Evolutionary conservation across 2,797 vertebrate species (phyloP).

Genomic region (Chelonia mydas): DNA sequence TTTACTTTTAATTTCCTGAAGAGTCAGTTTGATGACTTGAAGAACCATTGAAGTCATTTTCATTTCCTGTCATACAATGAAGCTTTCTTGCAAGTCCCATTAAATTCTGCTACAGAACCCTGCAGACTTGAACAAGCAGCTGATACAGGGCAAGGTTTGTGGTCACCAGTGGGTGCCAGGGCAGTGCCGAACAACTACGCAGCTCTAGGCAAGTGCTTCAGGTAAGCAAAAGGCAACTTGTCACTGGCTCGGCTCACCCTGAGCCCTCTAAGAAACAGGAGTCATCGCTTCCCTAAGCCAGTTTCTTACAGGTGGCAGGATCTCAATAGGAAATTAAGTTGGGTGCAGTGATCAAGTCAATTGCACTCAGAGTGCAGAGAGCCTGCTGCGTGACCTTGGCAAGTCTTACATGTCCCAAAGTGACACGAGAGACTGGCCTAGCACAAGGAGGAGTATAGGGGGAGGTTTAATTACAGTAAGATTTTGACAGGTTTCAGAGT

Average conservation of each 20-base stretch:
- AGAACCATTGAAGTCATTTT: rapidly evolving
- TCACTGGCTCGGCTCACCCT: neutral
- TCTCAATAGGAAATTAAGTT: neutral
- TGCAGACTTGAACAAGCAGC: rapidly evolving
- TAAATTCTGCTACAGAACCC: neutral
- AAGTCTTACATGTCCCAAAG: neutral
- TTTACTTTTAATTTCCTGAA: neutral
- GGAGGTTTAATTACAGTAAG: neutral
- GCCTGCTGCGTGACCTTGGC: neutral
- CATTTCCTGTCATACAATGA: neutral
- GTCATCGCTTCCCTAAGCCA: neutral
- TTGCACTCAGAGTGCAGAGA: neutral
- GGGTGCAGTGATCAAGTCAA: neutral
- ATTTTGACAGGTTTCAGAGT: neutral
- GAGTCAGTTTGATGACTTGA: neutral
- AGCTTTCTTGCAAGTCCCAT: neutral
- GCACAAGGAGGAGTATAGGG: neutral
- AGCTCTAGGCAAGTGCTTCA: neutral
- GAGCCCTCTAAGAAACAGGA: neutral
- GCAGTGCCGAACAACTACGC: neutral
- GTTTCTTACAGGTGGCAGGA: neutral
- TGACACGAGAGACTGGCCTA: neutral
- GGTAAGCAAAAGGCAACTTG: rapidly evolving
- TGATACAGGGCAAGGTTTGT: rapidly evolving
- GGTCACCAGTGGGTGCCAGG: rapidly evolving